Percentiles rank a stretch among this genome's conserved stretches.
phyloP scores from a whole-genome alignment of 2,888 invertebrate species.

The Pterostichus niger region DNA sequence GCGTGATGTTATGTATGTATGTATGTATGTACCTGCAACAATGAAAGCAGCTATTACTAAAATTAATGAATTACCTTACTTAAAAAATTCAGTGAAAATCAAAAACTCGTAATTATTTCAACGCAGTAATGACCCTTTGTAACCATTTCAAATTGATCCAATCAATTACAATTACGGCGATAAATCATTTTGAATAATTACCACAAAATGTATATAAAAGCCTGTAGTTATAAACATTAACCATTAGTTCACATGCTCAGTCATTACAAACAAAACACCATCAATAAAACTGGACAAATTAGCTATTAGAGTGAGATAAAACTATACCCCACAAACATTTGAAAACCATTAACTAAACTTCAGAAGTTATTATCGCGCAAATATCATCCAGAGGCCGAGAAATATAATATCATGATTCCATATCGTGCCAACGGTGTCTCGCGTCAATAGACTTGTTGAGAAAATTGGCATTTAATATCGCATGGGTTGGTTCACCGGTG shows the following conservation, averaged over 20 bases:
- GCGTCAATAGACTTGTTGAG: not conserved
- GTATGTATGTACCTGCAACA: no score
- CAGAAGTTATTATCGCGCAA: not conserved
- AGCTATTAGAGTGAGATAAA: not conserved
- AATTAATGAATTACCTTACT: not conserved
- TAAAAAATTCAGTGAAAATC: not conserved
- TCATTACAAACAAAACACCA: conserved; percentile 17
- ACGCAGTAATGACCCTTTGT: conserved; percentile 15
- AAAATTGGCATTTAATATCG: conserved; percentile 10
- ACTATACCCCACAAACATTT: conserved; percentile 7
- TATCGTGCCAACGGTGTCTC: not conserved
- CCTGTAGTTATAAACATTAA: conserved; percentile 20
- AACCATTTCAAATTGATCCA: conserved; percentile 7
- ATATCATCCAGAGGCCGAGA: conserved; percentile 4
- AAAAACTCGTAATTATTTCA: conserved; percentile 15
- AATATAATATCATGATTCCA: not conserved
- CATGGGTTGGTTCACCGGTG: not conserved
- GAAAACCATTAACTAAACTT: conserved; percentile 1
- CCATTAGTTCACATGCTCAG: conserved; percentile 10
- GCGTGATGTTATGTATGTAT: no score
- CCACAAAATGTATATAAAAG: not conserved
- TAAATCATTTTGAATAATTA: conserved; percentile 15
- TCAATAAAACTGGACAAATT: conserved; percentile 15
- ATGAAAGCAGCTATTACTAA: no score
- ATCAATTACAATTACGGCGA: conserved; percentile 14